phyloP scores from a whole-genome alignment of 2,113 vertebrate genomes.

The Microtus richardsoni region DNA sequence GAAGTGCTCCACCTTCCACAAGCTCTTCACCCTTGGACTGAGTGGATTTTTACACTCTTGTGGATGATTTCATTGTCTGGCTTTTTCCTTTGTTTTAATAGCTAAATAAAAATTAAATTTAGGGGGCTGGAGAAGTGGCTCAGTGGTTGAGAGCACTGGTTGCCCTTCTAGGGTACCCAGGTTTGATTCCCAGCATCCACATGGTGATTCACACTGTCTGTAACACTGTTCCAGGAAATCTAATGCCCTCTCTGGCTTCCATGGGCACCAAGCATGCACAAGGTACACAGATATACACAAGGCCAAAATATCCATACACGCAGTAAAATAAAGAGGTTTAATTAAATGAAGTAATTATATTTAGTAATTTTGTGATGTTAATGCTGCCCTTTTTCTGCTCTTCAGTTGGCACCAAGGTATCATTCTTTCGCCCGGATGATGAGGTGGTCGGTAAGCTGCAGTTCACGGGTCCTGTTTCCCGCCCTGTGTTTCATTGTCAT shows the following conservation, averaged over 20 bases:
- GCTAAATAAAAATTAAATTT: conserved; percentile 57
- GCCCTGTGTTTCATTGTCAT: background rate
- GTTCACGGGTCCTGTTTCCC: background rate
- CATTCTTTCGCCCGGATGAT: conserved; percentile 94
- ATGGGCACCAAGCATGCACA: background rate
- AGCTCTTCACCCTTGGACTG: conserved; percentile 15
- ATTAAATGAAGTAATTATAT: background rate
- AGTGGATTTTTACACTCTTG: background rate
- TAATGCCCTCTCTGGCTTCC: background rate
- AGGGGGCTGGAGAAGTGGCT: background rate
- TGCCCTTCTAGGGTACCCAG: background rate
- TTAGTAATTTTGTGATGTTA: conserved; percentile 12
- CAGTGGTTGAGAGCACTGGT: background rate
- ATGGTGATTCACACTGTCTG: background rate
- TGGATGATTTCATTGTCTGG: background rate
- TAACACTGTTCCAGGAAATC: background rate
- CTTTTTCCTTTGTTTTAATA: background rate
- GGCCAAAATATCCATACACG: background rate
- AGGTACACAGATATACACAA: background rate
- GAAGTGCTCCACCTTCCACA: background rate
- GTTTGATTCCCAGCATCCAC: background rate
- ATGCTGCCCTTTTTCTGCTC: background rate
- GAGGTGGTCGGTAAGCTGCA: conserved; percentile 94
- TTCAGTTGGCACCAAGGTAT: conserved; percentile 94
- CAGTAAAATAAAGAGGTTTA: background rate